Evolutionary conservation across 2,797 vertebrate genomes (phyloP).

Genomic region (Sandelia bainsii): DNA sequence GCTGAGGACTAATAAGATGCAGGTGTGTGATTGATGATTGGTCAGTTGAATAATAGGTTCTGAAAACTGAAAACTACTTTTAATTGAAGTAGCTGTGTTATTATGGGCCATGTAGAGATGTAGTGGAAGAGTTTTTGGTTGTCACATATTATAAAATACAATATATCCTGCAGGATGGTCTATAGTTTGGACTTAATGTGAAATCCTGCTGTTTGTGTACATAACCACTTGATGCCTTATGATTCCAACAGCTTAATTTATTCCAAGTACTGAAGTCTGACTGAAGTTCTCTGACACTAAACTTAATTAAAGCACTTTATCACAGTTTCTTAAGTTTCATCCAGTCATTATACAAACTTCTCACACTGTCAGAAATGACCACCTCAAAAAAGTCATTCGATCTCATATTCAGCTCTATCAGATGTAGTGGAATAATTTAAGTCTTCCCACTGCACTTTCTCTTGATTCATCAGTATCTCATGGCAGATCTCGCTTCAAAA

Average conservation of each 20-base stretch:
- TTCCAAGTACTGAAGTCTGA: conserved; percentile 34
- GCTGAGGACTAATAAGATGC: too few species aligned
- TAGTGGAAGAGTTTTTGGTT: too few species aligned
- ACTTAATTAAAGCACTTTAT: conserved; percentile 26
- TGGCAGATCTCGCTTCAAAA: conserved; percentile 6
- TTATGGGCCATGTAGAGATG: too few species aligned
- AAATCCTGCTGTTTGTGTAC: not conserved
- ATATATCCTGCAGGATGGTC: not conserved
- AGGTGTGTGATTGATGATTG: too few species aligned
- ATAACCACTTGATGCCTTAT: not conserved
- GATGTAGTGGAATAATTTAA: conserved; percentile 54
- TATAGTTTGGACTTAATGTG: not conserved
- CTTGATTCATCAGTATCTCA: conserved; percentile 10
- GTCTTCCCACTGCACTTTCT: conserved; percentile 9
- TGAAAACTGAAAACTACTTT: too few species aligned
- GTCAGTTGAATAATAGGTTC: too few species aligned
- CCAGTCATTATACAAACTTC: conserved; percentile 14
- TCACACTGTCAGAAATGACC: conserved; percentile 28
- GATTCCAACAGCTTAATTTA: conserved; percentile 21
- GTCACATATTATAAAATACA: too few species aligned
- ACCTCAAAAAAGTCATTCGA: not conserved
- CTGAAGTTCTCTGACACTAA: conserved; percentile 23
- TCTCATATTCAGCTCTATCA: conserved; percentile 15
- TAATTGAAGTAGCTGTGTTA: too few species aligned
- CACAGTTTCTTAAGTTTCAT: conserved; percentile 7